Base-by-base conservation (phyloP, 2,797 vertebrate species). In the Erpetoichthys calabaricus region DNA sequence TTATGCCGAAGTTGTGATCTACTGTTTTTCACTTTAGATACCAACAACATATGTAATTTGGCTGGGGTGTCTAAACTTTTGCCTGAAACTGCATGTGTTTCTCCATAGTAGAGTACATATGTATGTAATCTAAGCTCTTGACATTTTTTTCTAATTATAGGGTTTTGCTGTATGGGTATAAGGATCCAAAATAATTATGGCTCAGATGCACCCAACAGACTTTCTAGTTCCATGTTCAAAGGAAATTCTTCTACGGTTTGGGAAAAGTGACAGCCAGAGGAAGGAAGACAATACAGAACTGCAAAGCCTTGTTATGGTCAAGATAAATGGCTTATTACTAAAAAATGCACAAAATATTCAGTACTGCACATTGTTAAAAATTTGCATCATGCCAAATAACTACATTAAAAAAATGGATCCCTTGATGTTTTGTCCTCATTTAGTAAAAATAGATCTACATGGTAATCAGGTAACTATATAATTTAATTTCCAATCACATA, bases 371-470 rank as follows among this genome's bases (percentile, higher is more conserved):
- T 73, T 75, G 44, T 70, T 84, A 45, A 72, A 51, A 65, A 65
- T 81, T 53, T 73, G 74, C 57, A 69, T 74, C 51, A 56, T 85
- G 59, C 68, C 78, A 47, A 68, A 78, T 51, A 83, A 82, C 68
- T 78, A 74, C 4, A 8, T 82, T 54, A 71, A 64, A n/a, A 64
- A 65, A 58, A 80, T 79, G 44, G 57, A 59, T 53, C 69, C 75
- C 43, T 70, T 86, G 50, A 58, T 64, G 7, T 59, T 8, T 47
- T 85, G 78, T 62, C 61, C 57, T 44, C 65, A 68, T 65, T 67
- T 86, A 61, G 57, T 83, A 42, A 84, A 82, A 68, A 65, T 86
- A 66, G 80, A 83, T 70, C 73, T 85, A 4, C 75, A 70, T 66
- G 74, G 74, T 54, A 77, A 74, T 67, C 77, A 80, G 69, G 80